Evolutionary conservation across 2,888 invertebrate genomes (phyloP).

Genomic region (Netelia virgata): DNA sequence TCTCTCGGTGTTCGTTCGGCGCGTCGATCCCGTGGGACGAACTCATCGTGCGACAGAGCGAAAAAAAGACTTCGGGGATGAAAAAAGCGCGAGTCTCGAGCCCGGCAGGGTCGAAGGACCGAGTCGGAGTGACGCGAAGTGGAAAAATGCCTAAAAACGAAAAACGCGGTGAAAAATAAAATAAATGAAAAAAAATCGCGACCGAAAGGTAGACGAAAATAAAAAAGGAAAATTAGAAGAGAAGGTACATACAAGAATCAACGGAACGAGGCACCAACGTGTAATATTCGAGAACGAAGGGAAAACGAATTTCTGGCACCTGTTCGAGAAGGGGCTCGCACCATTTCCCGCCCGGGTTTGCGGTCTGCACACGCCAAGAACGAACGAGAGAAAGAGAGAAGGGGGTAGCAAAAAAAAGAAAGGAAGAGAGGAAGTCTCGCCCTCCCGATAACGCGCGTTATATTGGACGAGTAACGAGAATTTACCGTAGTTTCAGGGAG

Average conservation of each 20-base stretch:
- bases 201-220: slow-evolving; percentile 54
- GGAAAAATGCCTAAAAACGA: slow-evolving; percentile 56
- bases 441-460: slow-evolving; percentile 56
- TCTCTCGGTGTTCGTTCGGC: neutral
- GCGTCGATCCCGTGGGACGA: neutral
- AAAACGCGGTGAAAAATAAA: too few relatives aligned
- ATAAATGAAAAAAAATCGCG: slow-evolving; percentile 67
- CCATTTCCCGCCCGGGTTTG: slow-evolving; percentile 45
- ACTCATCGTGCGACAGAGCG: slow-evolving; percentile 7
- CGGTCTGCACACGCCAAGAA: neutral
- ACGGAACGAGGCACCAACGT: neutral
- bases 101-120: slow-evolving; percentile 29
- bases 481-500: slow-evolving; percentile 49
- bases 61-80: slow-evolving; percentile 2
- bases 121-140: slow-evolving; percentile 40
- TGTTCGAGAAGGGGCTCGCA: slow-evolving; percentile 53
- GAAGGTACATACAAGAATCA: neutral
- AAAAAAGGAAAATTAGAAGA: slow-evolving; percentile 25
- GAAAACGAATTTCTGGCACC: slow-evolving; percentile 65
- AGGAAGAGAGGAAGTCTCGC: slow-evolving; percentile 24
- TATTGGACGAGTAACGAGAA: slow-evolving; percentile 67
- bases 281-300: slow-evolving; percentile 6
- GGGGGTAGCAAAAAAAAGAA: slow-evolving; percentile 57
- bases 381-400: neutral
- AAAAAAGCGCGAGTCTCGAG: slow-evolving; percentile 35